Evolutionary conservation across 2,797 vertebrate species (phyloP), one percentile per base, ranked within the genome.

Genomic region (Peromyscus melanophrys): DNA sequence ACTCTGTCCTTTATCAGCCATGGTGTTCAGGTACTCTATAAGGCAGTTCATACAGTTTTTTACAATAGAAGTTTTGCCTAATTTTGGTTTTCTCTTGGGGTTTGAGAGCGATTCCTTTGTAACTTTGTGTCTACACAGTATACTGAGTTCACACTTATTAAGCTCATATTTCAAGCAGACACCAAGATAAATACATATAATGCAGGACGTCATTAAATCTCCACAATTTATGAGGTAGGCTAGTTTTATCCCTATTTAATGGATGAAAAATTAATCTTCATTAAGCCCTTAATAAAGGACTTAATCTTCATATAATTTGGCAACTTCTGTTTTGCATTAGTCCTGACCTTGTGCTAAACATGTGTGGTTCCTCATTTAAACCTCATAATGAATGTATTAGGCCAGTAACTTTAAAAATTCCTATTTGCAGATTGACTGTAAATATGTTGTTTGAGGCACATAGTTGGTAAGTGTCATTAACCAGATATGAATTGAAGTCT

Each of bases 161-260:
- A 87, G 31, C 9, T 85, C 27, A 63, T 87, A 86, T 31, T 81
- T n/a, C 84, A 78, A 21, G 13, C 3, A 75, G 46, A 78, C 21
- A 63, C 6, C 17, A 83, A 89, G 34, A 13, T 52, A 95, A 92
- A 85, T 82, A 63, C 25, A 82, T 76, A 69, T 0, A 46, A 49
- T 75, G 1, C 3, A 84, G 88, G 83, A 67, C 9, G 6, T 94
- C 43, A 83, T 52, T 95, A 67, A 78, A 84, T 87, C 91, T 40
- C 91, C 46, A 40, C 13, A 89, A 59, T 34, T 88, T 75, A 89
- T 83, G 8, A 55, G 6, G 29, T 71, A 75, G 16, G 25, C 80
- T 88, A 80, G 77, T 87, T 96, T 96, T 77, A 67, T 88, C 71
- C 78, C 11, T 2, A 46, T 65, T 83, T 95, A 55, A 90, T 21